Evolutionary conservation across 2,888 invertebrate genomes (phyloP).

Genomic region (Brachynemurus nebulosus): DNA sequence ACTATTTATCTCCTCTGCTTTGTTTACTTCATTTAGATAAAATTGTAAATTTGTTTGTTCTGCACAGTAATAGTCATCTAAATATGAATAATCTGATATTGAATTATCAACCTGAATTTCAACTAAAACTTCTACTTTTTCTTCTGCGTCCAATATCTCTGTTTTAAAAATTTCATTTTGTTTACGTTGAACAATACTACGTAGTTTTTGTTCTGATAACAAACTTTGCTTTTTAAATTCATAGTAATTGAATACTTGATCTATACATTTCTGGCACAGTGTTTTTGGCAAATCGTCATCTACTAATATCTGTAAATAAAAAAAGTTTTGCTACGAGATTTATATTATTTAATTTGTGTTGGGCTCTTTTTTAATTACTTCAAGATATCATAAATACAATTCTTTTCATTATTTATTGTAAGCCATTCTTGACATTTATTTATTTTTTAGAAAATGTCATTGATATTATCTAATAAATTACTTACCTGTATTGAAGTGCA

Average conservation of each 20-base stretch:
- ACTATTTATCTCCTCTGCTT: neutral
- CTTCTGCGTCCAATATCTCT: too few relatives aligned
- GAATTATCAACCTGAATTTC: neutral
- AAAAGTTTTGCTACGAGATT: too few relatives aligned
- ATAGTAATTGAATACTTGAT: constrained; percentile 34
- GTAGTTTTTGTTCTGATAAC: constrained; percentile 2
- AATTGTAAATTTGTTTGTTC: neutral
- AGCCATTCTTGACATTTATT: too few relatives aligned
- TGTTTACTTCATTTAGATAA: neutral
- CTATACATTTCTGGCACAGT: constrained; percentile 44
- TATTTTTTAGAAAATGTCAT: too few relatives aligned
- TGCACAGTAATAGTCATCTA: neutral
- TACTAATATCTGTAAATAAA: constrained; percentile 38
- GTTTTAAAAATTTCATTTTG: neutral
- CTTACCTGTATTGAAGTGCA: too few relatives aligned
- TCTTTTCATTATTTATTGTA: too few relatives aligned
- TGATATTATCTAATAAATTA: too few relatives aligned
- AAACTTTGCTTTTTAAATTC: constrained; percentile 4
- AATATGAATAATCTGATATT: neutral
- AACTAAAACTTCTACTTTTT: neutral
- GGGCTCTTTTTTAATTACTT: too few relatives aligned
- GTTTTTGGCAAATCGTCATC: constrained; percentile 58
- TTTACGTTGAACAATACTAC: neutral
- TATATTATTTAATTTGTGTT: too few relatives aligned
- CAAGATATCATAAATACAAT: too few relatives aligned